Percentiles rank a stretch among this genome's conserved stretches.
phyloP scores from a whole-genome alignment of 2,888 invertebrate genomes.

The Brachypterus glaber region DNA sequence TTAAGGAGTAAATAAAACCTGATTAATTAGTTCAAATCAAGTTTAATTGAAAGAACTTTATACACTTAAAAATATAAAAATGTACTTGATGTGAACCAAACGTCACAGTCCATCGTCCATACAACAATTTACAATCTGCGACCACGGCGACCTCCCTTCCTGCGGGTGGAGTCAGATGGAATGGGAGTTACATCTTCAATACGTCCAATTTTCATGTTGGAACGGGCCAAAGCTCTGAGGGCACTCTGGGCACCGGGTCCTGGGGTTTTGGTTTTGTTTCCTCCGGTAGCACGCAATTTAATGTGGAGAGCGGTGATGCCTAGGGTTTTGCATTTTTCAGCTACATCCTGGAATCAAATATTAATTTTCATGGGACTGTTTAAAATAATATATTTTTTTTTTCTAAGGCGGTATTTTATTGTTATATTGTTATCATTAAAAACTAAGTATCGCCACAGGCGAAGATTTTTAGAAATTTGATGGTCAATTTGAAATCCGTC shows the following conservation, averaged over 20 bases:
- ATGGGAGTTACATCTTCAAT: slow-evolving; percentile 99
- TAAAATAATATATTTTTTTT: neutral
- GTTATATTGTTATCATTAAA: too few species aligned
- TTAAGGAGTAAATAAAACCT: too few species aligned
- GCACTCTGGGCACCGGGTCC: slow-evolving; percentile 99
- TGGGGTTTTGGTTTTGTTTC: slow-evolving; percentile 96
- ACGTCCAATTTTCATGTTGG: slow-evolving; percentile 98
- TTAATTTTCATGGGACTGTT: neutral
- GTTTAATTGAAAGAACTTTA: slow-evolving; percentile 15
- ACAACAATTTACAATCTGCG: slow-evolving; percentile 81
- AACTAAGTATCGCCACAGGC: too few species aligned
- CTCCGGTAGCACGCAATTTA: slow-evolving; percentile 96
- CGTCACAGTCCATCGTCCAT: slow-evolving; percentile 10
- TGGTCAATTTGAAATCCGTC: too few species aligned
- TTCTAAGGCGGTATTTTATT: too few species aligned
- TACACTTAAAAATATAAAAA: slow-evolving; percentile 22
- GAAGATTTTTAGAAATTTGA: too few species aligned
- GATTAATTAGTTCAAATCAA: slow-evolving; percentile 22
- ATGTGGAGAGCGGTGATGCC: slow-evolving; percentile 98
- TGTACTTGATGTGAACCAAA: slow-evolving; percentile 19
- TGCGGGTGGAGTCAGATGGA: slow-evolving; percentile 96
- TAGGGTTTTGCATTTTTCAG: slow-evolving; percentile 93
- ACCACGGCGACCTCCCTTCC: slow-evolving; percentile 99
- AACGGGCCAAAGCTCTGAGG: slow-evolving; percentile 93
- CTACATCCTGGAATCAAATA: slow-evolving; percentile 65